Base-by-base conservation (phyloP, 53 echinoderm and acorn worm species). In the Hippasteria phrygiana region DNA sequence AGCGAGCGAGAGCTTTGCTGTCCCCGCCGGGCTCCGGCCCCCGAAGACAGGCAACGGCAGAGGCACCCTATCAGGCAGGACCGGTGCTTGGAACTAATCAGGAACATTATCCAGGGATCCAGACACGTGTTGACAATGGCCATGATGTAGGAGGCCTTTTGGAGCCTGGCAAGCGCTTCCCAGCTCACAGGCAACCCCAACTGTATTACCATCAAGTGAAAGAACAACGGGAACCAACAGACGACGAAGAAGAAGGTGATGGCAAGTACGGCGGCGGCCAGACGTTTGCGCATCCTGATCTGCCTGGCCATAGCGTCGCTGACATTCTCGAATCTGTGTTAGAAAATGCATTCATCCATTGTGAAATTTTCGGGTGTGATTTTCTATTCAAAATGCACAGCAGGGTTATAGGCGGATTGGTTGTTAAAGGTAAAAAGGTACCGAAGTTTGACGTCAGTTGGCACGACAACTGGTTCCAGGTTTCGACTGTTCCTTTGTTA, bases 21-120 rank as follows among this genome's bases (percentile, higher is more conserved):
- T n/a, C n/a, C n/a, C n/a, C n/a, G n/a, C n/a, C n/a, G n/a, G n/a
- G n/a, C n/a, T n/a, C n/a, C n/a, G n/a, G n/a, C n/a, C n/a, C n/a
- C n/a, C n/a, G n/a, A n/a, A n/a, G n/a, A n/a, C n/a, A n/a, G n/a
- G n/a, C n/a, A 16, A 34, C 54, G 31, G 20, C 76, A 5, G 4
- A 76, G 46, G 20, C 32, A 53, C 1, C 8, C 34, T 34, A 76
- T 8, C 14, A 76, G 18, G 34, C 76, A 35, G 32, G 53, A 50
- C 51, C 92, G 54, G 56, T 92, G 92, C 5, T 82, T 88, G 16
- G 92, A 92, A 55, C 92, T 92, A 54, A 92, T 92, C 12, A 81
- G 24, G 42, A 88, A 92, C 4, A 92, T 81, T 3, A 92, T 62
- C 92, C 92, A 92, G 42, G 92, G 92, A 51, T 92, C 88, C 12